Evolutionary conservation across 1,140 invertebrate species (phyloP), one percentile per base, ranked within the genome.

Genomic region (Kradibia gibbosae): DNA sequence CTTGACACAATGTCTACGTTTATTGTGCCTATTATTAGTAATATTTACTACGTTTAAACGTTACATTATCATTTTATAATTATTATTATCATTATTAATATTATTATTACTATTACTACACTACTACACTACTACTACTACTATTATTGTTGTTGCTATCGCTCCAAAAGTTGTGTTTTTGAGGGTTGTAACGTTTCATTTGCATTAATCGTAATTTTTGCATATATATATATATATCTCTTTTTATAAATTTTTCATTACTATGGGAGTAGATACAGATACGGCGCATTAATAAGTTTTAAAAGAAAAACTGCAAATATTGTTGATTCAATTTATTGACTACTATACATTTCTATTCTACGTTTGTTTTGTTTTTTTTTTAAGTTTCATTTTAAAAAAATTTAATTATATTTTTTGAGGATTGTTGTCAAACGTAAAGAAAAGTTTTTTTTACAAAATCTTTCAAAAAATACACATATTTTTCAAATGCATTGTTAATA

Each of bases 21-120:
- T 88, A 90, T 85, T 88, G 89, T 91, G 89, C 89, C 90, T 90
- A 89, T 87, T 87, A 85, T 89, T 89, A 88, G 85, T 76, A 76
- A 71, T 80, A 82, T 73, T 73, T 77, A 82, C 42, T 77, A 75
- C 31, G 45, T 65, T 80, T 80, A 74, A 15, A 67, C 28, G 62
- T 73, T 77, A 75, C 11, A 28, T 13, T 42, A 13, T 71, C 22
- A 42, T 78, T 71, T 87, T 86, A 86, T 86, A 87, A 87, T 81
- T 86, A 84, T 88, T 85, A 84, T 87, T 86, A 87, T 86, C 82
- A 84, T 83, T 82, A 78, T 86, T 83, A 82, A 79, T 86, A 86
- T 86, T 86, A 84, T 86, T 87, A 87, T 81, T 87, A 82, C 87
- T 88, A 84, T 86, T 83, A 84, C 84, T 84, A 80, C n/a, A n/a